phyloP scores from a whole-genome alignment of 2,888 invertebrate species.

The Unio pictorum region DNA sequence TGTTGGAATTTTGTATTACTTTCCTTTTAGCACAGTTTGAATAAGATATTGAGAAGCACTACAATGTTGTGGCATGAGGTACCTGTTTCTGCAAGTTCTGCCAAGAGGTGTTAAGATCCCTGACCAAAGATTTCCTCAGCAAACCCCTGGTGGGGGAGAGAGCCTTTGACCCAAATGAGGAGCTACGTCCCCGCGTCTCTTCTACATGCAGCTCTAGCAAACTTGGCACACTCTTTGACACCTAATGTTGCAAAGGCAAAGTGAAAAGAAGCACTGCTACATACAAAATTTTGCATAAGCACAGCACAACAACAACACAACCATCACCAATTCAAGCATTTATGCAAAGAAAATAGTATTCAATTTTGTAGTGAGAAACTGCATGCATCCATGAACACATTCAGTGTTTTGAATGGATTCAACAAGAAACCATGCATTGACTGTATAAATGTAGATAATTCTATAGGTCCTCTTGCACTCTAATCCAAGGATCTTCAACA shows the following conservation, averaged over 20 bases:
- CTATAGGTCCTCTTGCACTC: no score
- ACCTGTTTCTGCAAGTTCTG: constrained; percentile 61
- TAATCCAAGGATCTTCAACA: no score
- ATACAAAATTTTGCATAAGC: constrained; percentile 1
- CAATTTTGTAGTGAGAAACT: constrained; percentile 1
- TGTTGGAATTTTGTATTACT: no score
- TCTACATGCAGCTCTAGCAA: constrained; percentile 43
- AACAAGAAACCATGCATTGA: no score
- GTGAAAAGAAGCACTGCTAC: constrained; percentile 17
- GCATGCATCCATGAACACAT: background rate
- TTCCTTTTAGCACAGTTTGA: no score
- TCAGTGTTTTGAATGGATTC: no score
- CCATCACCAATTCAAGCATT: no score
- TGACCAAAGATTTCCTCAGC: constrained; percentile 37
- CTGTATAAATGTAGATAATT: no score
- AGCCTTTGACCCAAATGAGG: constrained; percentile 45
- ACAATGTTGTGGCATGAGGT: constrained; percentile 3
- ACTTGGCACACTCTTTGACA: constrained; percentile 47
- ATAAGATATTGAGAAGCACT: no score
- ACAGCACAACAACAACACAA: no score
- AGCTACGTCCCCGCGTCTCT: constrained; percentile 38
- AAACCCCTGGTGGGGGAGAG: constrained; percentile 28
- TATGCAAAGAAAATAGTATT: background rate
- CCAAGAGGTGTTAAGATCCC: constrained; percentile 57
- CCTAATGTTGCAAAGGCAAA: background rate